These are phyloP conservation scores for Apis laboriosa DNA, from an alignment of 1,140 invertebrate genomes.

Conservation along the genomic window DNA sequence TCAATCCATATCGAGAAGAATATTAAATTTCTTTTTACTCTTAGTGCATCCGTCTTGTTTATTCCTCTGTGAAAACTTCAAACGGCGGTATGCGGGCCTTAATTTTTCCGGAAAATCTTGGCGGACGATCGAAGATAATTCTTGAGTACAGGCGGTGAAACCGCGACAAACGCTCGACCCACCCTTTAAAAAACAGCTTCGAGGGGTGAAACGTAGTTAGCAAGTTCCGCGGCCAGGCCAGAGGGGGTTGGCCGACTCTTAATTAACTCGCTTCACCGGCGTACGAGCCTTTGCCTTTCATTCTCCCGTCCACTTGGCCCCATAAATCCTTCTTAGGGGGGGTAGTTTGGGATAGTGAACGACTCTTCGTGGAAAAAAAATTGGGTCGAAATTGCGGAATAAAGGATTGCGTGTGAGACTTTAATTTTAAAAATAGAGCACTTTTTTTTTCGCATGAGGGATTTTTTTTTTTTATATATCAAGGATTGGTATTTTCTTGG, in stretches of 20 bases:
- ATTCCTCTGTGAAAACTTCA: not conserved
- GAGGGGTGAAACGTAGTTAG: slow-evolving; percentile 44
- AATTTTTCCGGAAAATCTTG: slow-evolving; percentile 2
- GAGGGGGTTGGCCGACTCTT: slow-evolving; percentile 55
- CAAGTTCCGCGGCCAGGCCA: slow-evolving; percentile 9
- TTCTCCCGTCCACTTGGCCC: slow-evolving; percentile 11
- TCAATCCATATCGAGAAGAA: not conserved
- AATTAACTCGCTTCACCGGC: slow-evolving; percentile 70
- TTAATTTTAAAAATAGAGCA: not conserved
- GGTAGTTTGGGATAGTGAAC: not conserved
- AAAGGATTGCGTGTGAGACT: not conserved
- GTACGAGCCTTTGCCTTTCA: slow-evolving; percentile 51
- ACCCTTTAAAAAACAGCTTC: slow-evolving; percentile 43
- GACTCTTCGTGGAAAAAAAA: slow-evolving; percentile 3
- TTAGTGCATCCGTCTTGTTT: not conserved
- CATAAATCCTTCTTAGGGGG: slow-evolving; percentile 70
- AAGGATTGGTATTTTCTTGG: not conserved
- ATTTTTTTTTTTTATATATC: no score
- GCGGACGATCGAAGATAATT: slow-evolving; percentile 5
- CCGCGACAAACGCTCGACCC: slow-evolving; percentile 35
- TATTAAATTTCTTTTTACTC: slow-evolving; percentile 3
- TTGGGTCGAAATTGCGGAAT: not conserved
- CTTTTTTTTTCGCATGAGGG: no score
- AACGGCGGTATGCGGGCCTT: no score
- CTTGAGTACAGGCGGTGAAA: not conserved